Conservation (phyloP, 2,113 vertebrate species). For the Machaerirhynchus nigripectus region DNA sequence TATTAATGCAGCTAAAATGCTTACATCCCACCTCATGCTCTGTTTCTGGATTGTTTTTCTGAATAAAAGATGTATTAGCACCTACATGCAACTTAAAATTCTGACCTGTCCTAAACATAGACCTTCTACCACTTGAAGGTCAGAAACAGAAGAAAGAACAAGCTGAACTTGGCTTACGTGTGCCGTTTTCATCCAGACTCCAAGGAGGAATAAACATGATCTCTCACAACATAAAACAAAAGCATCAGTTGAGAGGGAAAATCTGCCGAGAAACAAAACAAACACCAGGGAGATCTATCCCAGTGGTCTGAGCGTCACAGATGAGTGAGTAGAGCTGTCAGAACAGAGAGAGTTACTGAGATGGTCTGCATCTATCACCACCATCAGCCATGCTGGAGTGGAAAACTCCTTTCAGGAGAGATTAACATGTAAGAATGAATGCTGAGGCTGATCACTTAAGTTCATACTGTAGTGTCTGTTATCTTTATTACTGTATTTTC, state of each 20-base stretch:
- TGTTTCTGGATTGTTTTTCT: neutral
- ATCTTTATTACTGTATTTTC: neutral
- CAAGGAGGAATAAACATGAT: neutral
- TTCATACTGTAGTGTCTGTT: neutral
- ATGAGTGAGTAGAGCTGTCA: conserved; percentile 23
- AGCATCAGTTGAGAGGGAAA: neutral
- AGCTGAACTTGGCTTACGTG: neutral
- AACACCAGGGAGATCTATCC: neutral
- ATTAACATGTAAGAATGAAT: neutral
- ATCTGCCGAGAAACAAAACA: neutral
- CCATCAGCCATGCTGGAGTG: neutral
- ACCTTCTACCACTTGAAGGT: neutral
- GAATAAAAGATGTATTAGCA: neutral
- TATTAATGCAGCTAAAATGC: neutral
- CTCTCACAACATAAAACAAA: neutral
- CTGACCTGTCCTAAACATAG: neutral
- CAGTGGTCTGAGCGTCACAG: neutral
- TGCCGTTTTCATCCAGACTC: neutral
- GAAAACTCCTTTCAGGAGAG: neutral
- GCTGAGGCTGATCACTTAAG: neutral
- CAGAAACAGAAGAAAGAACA: neutral
- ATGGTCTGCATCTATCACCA: conserved; percentile 21
- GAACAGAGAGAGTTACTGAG: neutral
- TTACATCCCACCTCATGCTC: neutral
- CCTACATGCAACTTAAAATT: neutral